These are phyloP conservation scores for Isotomurus palustris DNA, from an alignment of 2,888 invertebrate species.

Conservation along the genomic window DNA sequence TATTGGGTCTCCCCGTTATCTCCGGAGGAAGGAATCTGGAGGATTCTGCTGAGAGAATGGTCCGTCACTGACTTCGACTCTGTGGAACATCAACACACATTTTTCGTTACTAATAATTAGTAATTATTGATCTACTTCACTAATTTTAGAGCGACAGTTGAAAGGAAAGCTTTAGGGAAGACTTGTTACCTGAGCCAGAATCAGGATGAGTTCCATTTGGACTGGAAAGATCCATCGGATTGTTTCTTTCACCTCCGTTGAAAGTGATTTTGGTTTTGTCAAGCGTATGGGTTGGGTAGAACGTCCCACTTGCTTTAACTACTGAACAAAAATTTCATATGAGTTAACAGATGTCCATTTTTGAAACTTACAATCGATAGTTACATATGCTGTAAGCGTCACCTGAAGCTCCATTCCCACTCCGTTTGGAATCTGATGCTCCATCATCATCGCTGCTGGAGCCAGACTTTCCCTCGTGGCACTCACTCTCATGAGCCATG, in stretches of 20 bases:
- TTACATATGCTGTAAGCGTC: not conserved
- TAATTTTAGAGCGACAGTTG: not conserved
- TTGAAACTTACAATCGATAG: not conserved
- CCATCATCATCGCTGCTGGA: constrained; percentile 48
- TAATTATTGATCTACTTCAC: not conserved
- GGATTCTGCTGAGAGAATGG: constrained; percentile 46
- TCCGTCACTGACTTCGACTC: constrained; percentile 46
- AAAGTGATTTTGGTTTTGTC: constrained; percentile 40
- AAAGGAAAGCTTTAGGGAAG: not conserved
- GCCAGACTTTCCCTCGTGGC: constrained; percentile 43
- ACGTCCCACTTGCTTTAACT: constrained; percentile 89
- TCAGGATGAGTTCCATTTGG: constrained; percentile 43
- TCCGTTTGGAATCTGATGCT: constrained; percentile 40
- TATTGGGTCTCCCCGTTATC: constrained; percentile 50
- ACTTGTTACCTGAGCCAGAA: constrained; percentile 27
- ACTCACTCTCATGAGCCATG: constrained; percentile 65
- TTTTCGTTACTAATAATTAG: constrained; percentile 6
- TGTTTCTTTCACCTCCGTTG: constrained; percentile 28
- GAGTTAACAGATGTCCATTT: not conserved
- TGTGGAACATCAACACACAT: constrained; percentile 15
- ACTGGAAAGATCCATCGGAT: constrained; percentile 44
- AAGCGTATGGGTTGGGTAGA: constrained; percentile 74
- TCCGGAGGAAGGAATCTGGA: constrained; percentile 41
- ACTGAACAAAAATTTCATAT: constrained; percentile 55
- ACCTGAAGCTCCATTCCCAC: constrained; percentile 42